Base-by-base conservation (phyloP, 2,888 invertebrate genomes). In the Cryptocephalus primarius region DNA sequence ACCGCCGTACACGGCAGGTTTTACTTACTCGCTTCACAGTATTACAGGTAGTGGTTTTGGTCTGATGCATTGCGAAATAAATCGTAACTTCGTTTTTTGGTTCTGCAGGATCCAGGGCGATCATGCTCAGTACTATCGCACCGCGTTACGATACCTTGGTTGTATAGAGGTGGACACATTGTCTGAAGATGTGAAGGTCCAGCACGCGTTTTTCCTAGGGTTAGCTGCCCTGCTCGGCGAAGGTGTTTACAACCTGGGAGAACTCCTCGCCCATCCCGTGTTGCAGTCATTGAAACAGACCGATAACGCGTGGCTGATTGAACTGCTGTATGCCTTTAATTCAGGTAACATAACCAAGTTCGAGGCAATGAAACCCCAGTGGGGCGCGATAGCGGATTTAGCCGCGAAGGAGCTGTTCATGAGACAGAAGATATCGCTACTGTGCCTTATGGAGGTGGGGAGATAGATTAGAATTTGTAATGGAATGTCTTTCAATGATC, bases 171-270 rank as follows among this genome's bases (percentile, higher is more conserved):
- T 89, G 34, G 75, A 77, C 12, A 79, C 80, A 8, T 74, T 88
- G 53, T 75, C 78, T 1, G 72, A 74, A 43, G 78, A 79, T 51
- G 78, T 82, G 44, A 81, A 85, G 70, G 76, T 80, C 45, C 79
- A 83, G 45, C 84, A 89, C 59, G 97, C 97, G 0, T 89, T 92
- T 64, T 83, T 93, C 58, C 76, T 99, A 4, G 91, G 94, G 0
- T 72, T 99, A 8, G 97, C 99, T 1, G 97, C 95, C 0, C 77
- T 99, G 22, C 74, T 97, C 1, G 97, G 95, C 1, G 89, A 93
- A 60, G 89, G 88, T 14, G 90, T 99, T 13, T 99, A 96, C 68
- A 99, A 99, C 68, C 82, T 99, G 57, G 97, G 95, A 0, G 99
- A 99, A 70, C 74, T 99, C 69, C 72, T 97, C 40, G 94, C 94